These are phyloP conservation scores for Mechanitis mazaeus DNA, from an alignment of 2,888 invertebrate species.

Conservation along the genomic window DNA sequence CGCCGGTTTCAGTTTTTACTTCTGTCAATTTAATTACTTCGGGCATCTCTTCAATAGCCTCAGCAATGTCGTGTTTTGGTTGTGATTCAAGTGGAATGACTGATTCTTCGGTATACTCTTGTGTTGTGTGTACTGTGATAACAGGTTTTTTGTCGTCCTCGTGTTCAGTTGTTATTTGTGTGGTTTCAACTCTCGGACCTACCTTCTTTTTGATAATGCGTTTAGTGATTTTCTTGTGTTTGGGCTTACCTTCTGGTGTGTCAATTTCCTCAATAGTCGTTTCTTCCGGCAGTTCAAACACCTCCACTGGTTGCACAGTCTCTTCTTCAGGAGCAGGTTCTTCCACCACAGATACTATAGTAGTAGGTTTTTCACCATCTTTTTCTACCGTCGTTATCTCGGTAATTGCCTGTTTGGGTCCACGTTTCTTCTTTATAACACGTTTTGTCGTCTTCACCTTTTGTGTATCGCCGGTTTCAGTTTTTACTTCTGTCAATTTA, in stretches of 20 bases:
- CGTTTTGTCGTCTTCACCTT: constrained; percentile 42
- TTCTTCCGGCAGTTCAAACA: constrained; percentile 38
- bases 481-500: constrained; percentile 29
- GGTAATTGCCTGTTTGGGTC: constrained; percentile 27
- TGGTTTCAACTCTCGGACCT: constrained; percentile 36
- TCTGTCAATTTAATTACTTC: neutral
- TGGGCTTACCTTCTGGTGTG: constrained; percentile 37
- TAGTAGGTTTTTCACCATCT: constrained; percentile 33
- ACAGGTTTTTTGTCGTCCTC: constrained; percentile 53
- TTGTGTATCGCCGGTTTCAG: constrained; percentile 36
- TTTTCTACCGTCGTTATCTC: constrained; percentile 36
- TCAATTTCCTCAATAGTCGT: constrained; percentile 30
- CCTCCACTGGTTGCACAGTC: constrained; percentile 29
- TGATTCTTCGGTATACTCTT: neutral
- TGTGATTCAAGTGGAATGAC: neutral
- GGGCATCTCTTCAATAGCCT: neutral
- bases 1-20: constrained; percentile 37
- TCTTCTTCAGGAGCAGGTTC: constrained; percentile 45
- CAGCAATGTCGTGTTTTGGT: neutral
- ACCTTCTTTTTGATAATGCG: constrained; percentile 41
- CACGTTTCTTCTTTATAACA: constrained; percentile 41
- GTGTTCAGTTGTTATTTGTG: constrained; percentile 34
- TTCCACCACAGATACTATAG: constrained; percentile 30
- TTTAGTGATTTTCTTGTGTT: constrained; percentile 29
- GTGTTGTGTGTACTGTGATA: constrained; percentile 28